Conservation (phyloP, 1,140 invertebrate genomes). For the Trachymyrmex cornetzi region DNA sequence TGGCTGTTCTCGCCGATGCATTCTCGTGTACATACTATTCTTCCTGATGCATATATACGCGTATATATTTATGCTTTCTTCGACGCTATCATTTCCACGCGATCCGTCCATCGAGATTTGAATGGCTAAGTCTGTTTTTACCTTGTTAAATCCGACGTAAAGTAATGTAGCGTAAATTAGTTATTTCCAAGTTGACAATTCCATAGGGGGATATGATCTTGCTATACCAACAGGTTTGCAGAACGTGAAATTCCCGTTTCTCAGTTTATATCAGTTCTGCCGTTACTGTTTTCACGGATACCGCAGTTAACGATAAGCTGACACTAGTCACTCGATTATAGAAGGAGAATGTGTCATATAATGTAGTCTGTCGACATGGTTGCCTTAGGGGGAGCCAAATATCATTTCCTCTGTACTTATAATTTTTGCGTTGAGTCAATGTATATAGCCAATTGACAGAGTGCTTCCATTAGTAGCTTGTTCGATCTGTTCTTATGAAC, state of each 20-base stretch:
- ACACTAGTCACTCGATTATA: conserved; percentile 61
- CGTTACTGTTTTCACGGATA: neutral
- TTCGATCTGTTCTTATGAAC: conserved; percentile 18
- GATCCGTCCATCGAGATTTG: conserved; percentile 63
- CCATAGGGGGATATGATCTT: neutral
- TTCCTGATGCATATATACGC: conserved; percentile 33
- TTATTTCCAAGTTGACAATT: neutral
- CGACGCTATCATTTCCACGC: conserved; percentile 48
- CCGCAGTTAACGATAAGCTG: conserved; percentile 33
- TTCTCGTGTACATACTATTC: conserved; percentile 63
- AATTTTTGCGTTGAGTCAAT: conserved; percentile 43
- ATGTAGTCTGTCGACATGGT: neutral
- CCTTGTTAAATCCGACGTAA: conserved; percentile 20
- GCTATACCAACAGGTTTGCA: neutral
- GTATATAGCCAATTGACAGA: conserved; percentile 73
- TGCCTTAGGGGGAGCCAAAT: conserved; percentile 43
- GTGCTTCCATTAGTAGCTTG: conserved; percentile 76
- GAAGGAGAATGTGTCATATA: conserved; percentile 29
- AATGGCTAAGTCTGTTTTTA: conserved; percentile 22
- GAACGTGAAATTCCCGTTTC: conserved; percentile 13
- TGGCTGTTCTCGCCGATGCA: conserved; percentile 28
- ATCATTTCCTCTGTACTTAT: conserved; percentile 46
- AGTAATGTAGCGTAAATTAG: conserved; percentile 45
- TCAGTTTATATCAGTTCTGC: neutral
- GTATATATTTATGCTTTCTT: conserved; percentile 55